Evolutionary conservation across 2,113 vertebrate genomes (phyloP), one percentile per base, ranked within the genome.

Genomic region (Pluvialis apricaria): DNA sequence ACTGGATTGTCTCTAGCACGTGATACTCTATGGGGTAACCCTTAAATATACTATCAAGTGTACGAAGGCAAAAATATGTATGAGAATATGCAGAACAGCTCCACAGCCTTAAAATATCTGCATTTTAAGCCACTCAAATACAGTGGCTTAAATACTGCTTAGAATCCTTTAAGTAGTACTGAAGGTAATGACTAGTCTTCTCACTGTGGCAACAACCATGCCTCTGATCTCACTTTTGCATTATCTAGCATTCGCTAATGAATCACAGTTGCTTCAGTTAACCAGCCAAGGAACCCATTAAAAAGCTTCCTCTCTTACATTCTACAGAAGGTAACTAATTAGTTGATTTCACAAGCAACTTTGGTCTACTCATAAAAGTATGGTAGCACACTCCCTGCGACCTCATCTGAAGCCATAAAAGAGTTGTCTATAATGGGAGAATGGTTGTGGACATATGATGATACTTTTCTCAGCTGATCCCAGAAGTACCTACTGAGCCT

Each of bases 111-210:
- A 58, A 92, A 87, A 91, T 51, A 91, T 24, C 66, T 89, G 45
- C 58, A 91, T 85, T 94, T 95, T 60, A 92, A 89, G 54, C 69
- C 83, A 79, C 15, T 25, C 24, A 52, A 80, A 66, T 38, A 45
- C 38, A 64, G 60, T 75, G 77, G 42, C 31, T 96, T 88, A 86
- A 73, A 86, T 22, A 57, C 22, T 57, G 20, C 51, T 76, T 76
- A 65, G 54, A 92, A 28, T 90, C 25, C 76, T 90, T 90, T 80
- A 76, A 91, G 61, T 40, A 82, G 31, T 44, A 22, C 47, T 57
- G 58, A 73, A 88, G 40, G 36, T 22, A 84, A 65, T n/a, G 38
- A 65, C 36, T 44, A 25, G 40, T 36, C 19, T 36, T 65, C 64
- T 86, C 51, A 10, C 40, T 55, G 78, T 82, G 34, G 58, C 58